phyloP scores from a whole-genome alignment of 2,113 vertebrate genomes.

The Tonatia bakeri region DNA sequence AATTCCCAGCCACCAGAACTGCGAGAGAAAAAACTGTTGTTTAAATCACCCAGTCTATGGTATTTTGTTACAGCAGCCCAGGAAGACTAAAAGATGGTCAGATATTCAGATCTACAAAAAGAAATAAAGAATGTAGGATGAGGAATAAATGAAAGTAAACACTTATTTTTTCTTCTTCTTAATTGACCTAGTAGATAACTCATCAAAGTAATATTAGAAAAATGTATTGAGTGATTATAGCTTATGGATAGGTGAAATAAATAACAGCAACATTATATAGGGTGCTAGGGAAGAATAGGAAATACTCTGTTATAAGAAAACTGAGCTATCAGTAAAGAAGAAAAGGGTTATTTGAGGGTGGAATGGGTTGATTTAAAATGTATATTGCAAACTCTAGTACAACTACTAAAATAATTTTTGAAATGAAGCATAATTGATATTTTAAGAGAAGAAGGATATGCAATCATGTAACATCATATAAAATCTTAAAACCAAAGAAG shows the following conservation, averaged over 20 bases:
- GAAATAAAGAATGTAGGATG: neutral
- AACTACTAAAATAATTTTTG: neutral
- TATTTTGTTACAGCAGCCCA: neutral
- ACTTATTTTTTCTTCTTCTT: neutral
- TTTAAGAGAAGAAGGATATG: neutral
- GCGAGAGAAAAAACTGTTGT: too few relatives aligned
- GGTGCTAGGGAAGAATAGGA: neutral
- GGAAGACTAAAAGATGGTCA: neutral
- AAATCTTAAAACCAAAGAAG: neutral
- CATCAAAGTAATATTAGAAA: neutral
- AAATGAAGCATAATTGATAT: neutral
- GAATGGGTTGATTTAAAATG: neutral
- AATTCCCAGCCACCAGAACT: too few relatives aligned
- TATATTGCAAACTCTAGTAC: neutral
- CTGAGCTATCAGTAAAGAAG: neutral
- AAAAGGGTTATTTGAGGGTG: neutral
- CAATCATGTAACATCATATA: neutral
- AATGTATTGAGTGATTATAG: neutral
- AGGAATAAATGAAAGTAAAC: neutral
- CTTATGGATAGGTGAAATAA: neutral
- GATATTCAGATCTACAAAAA: neutral
- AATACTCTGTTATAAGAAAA: neutral
- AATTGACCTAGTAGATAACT: neutral
- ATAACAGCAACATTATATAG: neutral
- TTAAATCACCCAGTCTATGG: too few relatives aligned